A percentile compares a stretch with the other conserved stretches of the same genome.
Evolutionary conservation across 2,888 invertebrate genomes (phyloP).

Genomic region (Apoderus coryli): DNA sequence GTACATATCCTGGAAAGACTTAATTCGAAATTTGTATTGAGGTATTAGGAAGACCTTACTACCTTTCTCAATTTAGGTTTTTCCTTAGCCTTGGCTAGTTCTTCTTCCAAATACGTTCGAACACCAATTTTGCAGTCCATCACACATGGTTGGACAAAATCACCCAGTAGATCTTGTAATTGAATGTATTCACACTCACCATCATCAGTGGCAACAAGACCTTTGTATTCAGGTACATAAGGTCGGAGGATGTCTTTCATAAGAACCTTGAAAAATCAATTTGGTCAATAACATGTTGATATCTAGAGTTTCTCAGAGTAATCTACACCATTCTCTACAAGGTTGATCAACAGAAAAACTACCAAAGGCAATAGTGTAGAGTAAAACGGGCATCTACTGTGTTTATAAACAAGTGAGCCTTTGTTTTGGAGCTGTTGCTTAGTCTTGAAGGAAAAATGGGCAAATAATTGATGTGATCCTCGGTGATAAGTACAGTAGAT

Average conservation of each 20-base stretch:
- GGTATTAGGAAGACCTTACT: too few species aligned
- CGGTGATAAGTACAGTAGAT: too few species aligned
- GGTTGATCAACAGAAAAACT: too few species aligned
- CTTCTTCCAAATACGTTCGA: constrained; percentile 87
- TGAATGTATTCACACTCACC: constrained; percentile 78
- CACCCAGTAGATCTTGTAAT: constrained; percentile 81
- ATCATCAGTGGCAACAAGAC: constrained; percentile 65
- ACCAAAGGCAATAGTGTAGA: too few species aligned
- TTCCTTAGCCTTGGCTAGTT: constrained; percentile 86
- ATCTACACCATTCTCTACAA: too few species aligned
- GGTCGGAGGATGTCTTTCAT: constrained; percentile 82
- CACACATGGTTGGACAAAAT: constrained; percentile 84
- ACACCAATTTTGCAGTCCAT: constrained; percentile 97
- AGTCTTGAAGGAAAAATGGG: too few species aligned
- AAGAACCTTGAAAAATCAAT: constrained; percentile 35
- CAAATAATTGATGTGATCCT: too few species aligned
- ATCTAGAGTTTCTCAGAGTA: not conserved
- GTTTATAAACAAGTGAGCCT: too few species aligned
- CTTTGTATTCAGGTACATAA: constrained; percentile 87
- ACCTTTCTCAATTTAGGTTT: constrained; percentile 84
- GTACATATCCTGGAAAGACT: constrained; percentile 79
- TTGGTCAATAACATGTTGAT: not conserved
- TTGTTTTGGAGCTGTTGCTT: too few species aligned
- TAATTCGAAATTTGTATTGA: too few species aligned
- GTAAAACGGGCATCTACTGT: too few species aligned